Evolutionary conservation across 2,888 invertebrate genomes (phyloP).

Genomic region (Pachymerium ferrugineum): DNA sequence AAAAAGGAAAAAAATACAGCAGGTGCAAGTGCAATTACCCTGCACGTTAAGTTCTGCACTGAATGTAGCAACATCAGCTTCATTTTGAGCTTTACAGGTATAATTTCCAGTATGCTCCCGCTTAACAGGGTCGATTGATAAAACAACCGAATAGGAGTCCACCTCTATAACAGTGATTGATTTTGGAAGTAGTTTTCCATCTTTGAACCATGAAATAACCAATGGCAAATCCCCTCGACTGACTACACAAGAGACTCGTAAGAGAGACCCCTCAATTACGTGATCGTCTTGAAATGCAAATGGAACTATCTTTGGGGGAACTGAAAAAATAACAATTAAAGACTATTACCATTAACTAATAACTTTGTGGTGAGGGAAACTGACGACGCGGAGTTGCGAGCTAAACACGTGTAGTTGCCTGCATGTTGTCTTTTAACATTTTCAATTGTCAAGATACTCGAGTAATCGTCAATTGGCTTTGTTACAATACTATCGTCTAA

Average conservation of each 20-base stretch:
- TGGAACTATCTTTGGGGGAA: conserved; percentile 32
- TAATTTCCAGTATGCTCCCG: conserved; percentile 25
- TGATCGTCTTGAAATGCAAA: conserved; percentile 30
- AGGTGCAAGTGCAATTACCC: too few species aligned
- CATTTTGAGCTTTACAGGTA: conserved; percentile 11
- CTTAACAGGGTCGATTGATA: conserved; percentile 29
- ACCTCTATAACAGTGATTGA: neutral
- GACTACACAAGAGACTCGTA: conserved; percentile 29
- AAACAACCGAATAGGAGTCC: conserved; percentile 13
- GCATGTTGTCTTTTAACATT: conserved; percentile 5
- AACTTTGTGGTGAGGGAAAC: neutral
- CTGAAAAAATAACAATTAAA: conserved; percentile 1
- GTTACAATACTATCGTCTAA: neutral
- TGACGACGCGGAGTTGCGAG: neutral
- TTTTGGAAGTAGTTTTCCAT: neutral
- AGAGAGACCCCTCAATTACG: conserved; percentile 10
- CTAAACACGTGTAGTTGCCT: conserved; percentile 30
- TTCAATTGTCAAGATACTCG: conserved; percentile 29
- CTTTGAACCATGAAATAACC: conserved; percentile 20
- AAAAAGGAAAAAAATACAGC: too few species aligned
- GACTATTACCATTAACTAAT: conserved; percentile 28
- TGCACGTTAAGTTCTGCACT: conserved; percentile 15
- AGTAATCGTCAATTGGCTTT: conserved; percentile 30
- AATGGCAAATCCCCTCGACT: conserved; percentile 30
- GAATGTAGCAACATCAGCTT: neutral